These are phyloP conservation scores for Hycleus cichorii DNA, from an alignment of 1,140 invertebrate species.

Conservation along the genomic window DNA sequence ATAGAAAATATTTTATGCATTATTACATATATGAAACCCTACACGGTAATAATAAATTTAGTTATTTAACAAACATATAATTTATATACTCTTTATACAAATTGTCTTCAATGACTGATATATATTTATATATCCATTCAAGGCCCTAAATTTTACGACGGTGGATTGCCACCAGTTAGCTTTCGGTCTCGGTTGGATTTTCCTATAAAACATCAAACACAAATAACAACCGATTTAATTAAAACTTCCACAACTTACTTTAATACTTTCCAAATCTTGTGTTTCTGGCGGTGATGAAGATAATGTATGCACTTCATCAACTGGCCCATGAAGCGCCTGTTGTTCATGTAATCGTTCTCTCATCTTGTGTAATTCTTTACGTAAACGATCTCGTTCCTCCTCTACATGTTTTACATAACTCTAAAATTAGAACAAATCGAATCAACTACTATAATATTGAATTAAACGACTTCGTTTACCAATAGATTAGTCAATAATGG, in stretches of 20 bases:
- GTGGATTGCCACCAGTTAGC: conserved; percentile 12
- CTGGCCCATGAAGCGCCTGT: conserved; percentile 28
- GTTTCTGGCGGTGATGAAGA: conserved; percentile 10
- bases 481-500: conserved; percentile 51
- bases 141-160: conserved; percentile 3
- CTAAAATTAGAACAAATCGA: conserved; percentile 39
- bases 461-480: conserved; percentile 34
- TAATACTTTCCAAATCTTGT: conserved; percentile 32
- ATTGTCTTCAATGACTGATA: conserved; percentile 2
- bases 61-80: conserved; percentile 20
- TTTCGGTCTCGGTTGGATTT: conserved; percentile 11
- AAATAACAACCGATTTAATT: not conserved
- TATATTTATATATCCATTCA: conserved; percentile 1
- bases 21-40: conserved; percentile 11
- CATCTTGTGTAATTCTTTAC: conserved; percentile 61
- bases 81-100: conserved; percentile 12
- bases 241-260: conserved; percentile 17
- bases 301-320: not conserved
- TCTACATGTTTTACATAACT: conserved; percentile 65
- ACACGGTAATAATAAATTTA: conserved; percentile 19
- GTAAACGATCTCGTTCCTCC: conserved; percentile 64
- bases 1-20: conserved; percentile 15
- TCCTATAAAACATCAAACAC: not conserved
- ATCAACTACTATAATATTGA: conserved; percentile 8
- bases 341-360: conserved; percentile 64